Conservation (phyloP, 2,888 invertebrate species). For the Tiphia femorata region DNA sequence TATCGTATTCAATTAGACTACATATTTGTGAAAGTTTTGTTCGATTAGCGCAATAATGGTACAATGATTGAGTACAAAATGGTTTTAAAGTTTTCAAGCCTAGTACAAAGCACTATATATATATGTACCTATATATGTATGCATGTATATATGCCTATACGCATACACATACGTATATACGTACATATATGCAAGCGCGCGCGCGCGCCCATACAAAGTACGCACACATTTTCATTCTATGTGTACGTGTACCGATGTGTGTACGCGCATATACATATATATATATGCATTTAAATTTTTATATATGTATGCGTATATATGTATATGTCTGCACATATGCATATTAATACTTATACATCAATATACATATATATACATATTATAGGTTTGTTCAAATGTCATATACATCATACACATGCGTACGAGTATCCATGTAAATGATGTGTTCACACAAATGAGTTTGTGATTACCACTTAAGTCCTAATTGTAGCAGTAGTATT, state of each 20-base stretch:
- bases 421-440: slow-evolving; percentile 25
- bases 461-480: slow-evolving; percentile 44
- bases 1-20: slow-evolving; percentile 63
- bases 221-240: too few species aligned
- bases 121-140: slow-evolving; percentile 25
- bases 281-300: too few species aligned
- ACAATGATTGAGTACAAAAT: slow-evolving; percentile 67
- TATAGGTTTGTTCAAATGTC: slow-evolving; percentile 38
- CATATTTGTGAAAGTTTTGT: slow-evolving; percentile 55
- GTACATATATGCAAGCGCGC: too few species aligned
- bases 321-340: too few species aligned
- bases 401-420: slow-evolving; percentile 32
- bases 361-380: slow-evolving; percentile 40
- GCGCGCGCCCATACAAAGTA: too few species aligned
- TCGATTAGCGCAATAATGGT: slow-evolving; percentile 63
- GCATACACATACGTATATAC: too few species aligned
- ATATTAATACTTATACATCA: slow-evolving; percentile 4
- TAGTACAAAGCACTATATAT: slow-evolving; percentile 66
- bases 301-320: too few species aligned
- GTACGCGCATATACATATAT: too few species aligned
- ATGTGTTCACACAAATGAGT: slow-evolving; percentile 37
- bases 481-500: slow-evolving; percentile 50
- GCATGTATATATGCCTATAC: slow-evolving; percentile 20
- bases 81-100: slow-evolving; percentile 61
- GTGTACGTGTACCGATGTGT: too few species aligned